Conservation (phyloP, 2,888 invertebrate species). For the Ditula angustiorana region DNA sequence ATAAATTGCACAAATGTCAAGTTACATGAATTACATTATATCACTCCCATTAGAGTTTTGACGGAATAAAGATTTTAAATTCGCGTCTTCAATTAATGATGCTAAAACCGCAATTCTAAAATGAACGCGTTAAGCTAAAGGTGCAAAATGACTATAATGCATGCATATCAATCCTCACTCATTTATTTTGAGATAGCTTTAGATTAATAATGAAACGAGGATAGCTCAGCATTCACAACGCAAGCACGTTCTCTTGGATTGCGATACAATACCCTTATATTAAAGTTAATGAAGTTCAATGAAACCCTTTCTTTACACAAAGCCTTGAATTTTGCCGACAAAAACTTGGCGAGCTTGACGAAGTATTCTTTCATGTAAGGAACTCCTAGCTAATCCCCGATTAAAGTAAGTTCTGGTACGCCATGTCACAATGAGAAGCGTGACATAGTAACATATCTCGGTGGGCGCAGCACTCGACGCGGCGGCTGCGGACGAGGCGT, state of each 20-base stretch:
- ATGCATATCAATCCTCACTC: not conserved
- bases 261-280: constrained; percentile 16
- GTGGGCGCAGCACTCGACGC: constrained; percentile 24
- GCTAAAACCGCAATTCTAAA: not conserved
- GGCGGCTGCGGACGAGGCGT: constrained; percentile 15
- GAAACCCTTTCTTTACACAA: not conserved
- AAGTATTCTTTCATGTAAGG: not conserved
- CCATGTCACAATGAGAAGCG: not conserved
- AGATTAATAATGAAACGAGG: not conserved
- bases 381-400: too few relatives aligned
- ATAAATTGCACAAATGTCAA: too few relatives aligned
- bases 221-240: constrained; percentile 12
- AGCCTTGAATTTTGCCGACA: not conserved
- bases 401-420: not conserved
- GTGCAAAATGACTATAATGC: not conserved
- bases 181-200: constrained; percentile 4
- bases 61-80: too few relatives aligned
- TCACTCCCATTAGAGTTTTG: too few relatives aligned
- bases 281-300: constrained; percentile 1
- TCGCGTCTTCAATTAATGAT: not conserved
- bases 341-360: not conserved
- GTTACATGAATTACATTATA: too few relatives aligned
- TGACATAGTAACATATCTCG: not conserved
- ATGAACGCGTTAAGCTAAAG: not conserved
- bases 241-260: constrained; percentile 19